Percentiles rank a stretch among this genome's conserved stretches.
Conservation (phyloP, 2,113 vertebrate species). For the Lagopus muta region DNA sequence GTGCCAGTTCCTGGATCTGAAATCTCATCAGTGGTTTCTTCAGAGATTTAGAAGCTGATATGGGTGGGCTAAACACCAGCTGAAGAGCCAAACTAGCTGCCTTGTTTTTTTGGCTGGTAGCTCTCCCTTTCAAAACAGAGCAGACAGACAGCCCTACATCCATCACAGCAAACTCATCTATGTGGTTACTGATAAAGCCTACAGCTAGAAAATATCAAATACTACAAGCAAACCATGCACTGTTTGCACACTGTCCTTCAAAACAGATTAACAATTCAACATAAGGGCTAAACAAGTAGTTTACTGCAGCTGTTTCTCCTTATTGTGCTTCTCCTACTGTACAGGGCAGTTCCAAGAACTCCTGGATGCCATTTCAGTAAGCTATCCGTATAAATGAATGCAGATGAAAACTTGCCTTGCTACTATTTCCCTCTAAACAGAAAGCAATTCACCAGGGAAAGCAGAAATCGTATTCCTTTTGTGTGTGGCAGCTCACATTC, state of each 20-base stretch:
- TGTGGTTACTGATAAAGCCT: background rate
- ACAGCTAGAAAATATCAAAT: background rate
- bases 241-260: background rate
- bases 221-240: rapidly evolving
- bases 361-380: background rate
- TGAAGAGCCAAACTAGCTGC: background rate
- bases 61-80: background rate
- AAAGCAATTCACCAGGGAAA: constrained; percentile 20
- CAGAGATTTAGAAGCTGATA: background rate
- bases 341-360: background rate
- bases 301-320: background rate
- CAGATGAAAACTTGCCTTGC: constrained; percentile 9
- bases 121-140: background rate
- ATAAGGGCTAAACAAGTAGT: background rate
- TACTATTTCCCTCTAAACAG: background rate
- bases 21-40: background rate
- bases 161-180: background rate
- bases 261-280: background rate
- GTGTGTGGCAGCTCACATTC: background rate
- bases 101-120: background rate
- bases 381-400: background rate
- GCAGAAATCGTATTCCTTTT: constrained; percentile 48
- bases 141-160: background rate
- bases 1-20: background rate
- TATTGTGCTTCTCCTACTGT: background rate